phyloP scores from a whole-genome alignment of 2,888 invertebrate genomes.

The Cheilosia vulpina region DNA sequence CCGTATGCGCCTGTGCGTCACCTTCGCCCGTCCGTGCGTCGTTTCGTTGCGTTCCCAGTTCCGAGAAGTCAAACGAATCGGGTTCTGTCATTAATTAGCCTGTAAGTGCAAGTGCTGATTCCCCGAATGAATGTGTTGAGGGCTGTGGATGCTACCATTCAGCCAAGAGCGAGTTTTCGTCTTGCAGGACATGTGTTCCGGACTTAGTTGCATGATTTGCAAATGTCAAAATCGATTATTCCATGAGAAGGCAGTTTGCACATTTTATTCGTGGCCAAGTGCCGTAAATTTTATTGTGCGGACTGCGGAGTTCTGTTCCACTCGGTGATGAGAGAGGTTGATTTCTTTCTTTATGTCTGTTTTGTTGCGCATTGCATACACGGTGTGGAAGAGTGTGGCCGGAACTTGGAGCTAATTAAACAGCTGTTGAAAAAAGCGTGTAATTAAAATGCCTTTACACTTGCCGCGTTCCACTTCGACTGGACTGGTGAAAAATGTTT shows the following conservation, averaged over 20 bases:
- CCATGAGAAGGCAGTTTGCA: neutral
- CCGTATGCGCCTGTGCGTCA: conserved; percentile 55
- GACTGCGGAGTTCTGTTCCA: conserved; percentile 10
- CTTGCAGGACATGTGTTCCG: conserved; percentile 69
- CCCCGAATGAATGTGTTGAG: conserved; percentile 75
- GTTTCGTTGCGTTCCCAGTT: conserved; percentile 25
- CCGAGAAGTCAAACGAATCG: conserved; percentile 72
- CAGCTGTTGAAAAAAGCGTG: conserved; percentile 81
- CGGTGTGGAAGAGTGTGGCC: neutral
- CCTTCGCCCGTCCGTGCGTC: conserved; percentile 9
- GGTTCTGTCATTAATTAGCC: conserved; percentile 72
- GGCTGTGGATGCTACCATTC: conserved; percentile 73
- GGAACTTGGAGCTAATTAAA: conserved; percentile 82
- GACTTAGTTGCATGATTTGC: conserved; percentile 63
- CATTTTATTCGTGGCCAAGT: conserved; percentile 22
- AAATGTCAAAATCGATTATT: conserved; percentile 74
- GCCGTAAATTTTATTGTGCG: conserved; percentile 41
- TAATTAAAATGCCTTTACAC: conserved; percentile 57
- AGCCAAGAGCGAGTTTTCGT: conserved; percentile 31
- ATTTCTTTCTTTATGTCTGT: conserved; percentile 5
- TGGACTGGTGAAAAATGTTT: conserved; percentile 12
- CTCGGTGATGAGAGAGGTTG: conserved; percentile 41
- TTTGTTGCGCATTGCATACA: conserved; percentile 34
- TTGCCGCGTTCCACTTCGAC: conserved; percentile 36
- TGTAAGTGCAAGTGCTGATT: conserved; percentile 74